Percentiles rank a stretch among this genome's conserved stretches.
phyloP scores from a whole-genome alignment of 2,797 vertebrate genomes.

The Alexandromys oeconomus region DNA sequence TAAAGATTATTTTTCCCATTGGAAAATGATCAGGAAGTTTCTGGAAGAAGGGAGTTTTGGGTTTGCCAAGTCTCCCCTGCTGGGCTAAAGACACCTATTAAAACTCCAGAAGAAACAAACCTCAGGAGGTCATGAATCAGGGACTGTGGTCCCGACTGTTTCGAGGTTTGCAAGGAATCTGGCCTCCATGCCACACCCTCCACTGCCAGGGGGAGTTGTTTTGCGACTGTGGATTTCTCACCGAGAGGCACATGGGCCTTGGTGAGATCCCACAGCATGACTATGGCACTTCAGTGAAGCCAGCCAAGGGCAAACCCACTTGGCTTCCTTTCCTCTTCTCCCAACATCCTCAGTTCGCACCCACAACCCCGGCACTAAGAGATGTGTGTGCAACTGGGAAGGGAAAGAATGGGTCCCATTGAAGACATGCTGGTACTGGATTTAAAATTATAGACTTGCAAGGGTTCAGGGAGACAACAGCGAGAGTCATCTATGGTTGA shows the following conservation, averaged over 20 bases:
- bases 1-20: conserved; percentile 73
- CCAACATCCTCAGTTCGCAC: neutral
- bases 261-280: neutral
- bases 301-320: neutral
- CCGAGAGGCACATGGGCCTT: neutral
- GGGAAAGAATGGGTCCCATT: conserved; percentile 12
- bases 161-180: neutral
- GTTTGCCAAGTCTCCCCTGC: conserved; percentile 45
- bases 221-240: neutral
- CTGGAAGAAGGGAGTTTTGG: conserved; percentile 5
- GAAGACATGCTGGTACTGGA: conserved; percentile 10
- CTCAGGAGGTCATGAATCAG: neutral
- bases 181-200: neutral
- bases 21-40: conserved; percentile 64
- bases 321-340: neutral
- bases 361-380: neutral
- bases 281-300: neutral
- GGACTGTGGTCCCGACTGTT: neutral
- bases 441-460: neutral
- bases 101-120: conserved; percentile 50
- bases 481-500: neutral
- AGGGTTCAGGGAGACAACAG: neutral
- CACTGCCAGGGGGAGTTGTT: neutral
- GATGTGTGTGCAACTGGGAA: conserved; percentile 14
- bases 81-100: conserved; percentile 46